Evolutionary conservation across 2,113 vertebrate species (phyloP), one percentile per base, ranked within the genome.

Genomic region (Axis porcinus): DNA sequence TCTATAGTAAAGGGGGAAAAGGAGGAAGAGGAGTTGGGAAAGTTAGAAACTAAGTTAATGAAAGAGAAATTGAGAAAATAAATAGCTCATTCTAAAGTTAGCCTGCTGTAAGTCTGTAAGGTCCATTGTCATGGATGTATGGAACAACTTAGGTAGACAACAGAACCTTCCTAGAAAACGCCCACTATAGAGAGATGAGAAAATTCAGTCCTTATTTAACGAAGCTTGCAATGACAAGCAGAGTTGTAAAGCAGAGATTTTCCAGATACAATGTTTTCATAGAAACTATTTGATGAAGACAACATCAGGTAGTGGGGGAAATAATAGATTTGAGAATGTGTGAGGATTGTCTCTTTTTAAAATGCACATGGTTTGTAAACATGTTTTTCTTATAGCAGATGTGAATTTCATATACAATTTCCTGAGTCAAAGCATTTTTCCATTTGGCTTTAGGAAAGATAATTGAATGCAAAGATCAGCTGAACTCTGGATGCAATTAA

Each of bases 381-480:
- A 15, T 84, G n/a, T 40, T 86, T 96, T 92, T 16, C 92, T 86
- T 76, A 47, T n/a, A 93, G 52, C 93, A 93, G 47, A 96, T 96
- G 81, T 89, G 55, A 88, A 91, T 88, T 93, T 98, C 85, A 91
- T 90, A 43, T 78, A 62, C 36, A 86, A 93, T 96, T 97, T 95
- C 67, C 95, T 74, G 50, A 94, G 86, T 97, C 57, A 81, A 97
- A 94, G 45, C 36, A 76, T 94, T 93, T 97, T 91, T 95, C 52
- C 70, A 64, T 86, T 97, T 97, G 95, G 97, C 86, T 98, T 97
- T 98, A 70, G 52, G 89, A 57, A 64, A 97, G 81, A 98, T 97
- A 97, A 97, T 91, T 97, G 92, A 97, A 97, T 96, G 95, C 96
- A 97, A 94, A 98, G 95, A 98, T 97, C 92, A 86, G 57, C 81